These are phyloP conservation scores for Menidia beryllina DNA, from an alignment of 2,113 vertebrate species.

Conservation along the genomic window DNA sequence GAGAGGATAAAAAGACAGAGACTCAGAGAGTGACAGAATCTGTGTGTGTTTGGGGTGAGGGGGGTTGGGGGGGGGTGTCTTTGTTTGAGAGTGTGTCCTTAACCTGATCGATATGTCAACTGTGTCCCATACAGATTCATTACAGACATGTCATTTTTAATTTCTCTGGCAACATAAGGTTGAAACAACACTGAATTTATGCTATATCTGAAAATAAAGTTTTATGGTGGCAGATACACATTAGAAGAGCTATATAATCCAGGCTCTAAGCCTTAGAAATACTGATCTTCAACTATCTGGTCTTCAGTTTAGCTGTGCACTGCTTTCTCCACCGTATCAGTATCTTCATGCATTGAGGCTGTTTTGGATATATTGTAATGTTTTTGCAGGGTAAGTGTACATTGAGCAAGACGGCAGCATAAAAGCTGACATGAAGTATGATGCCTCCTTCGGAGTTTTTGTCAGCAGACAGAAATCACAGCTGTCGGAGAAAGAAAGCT, in stretches of 20 bases:
- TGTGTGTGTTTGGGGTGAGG: slow-evolving; percentile 17
- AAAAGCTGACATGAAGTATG: slow-evolving; percentile 66
- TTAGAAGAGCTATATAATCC: background rate
- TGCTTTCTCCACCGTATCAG: slow-evolving; percentile 12
- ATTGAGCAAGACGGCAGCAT: slow-evolving; percentile 45
- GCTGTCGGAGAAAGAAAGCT: slow-evolving; percentile 80
- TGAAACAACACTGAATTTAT: background rate
- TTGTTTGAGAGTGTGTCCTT: slow-evolving; percentile 31
- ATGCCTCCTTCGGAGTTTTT: slow-evolving; percentile 71
- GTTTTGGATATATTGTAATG: slow-evolving; percentile 30
- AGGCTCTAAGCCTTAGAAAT: background rate
- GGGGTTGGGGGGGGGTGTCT: background rate
- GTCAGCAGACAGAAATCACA: slow-evolving; percentile 75
- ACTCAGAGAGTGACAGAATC: slow-evolving; percentile 25
- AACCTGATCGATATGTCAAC: slow-evolving; percentile 50
- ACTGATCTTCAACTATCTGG: background rate
- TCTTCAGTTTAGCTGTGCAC: background rate
- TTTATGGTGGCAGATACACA: background rate
- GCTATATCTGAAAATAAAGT: background rate
- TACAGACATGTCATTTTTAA: slow-evolving; percentile 2
- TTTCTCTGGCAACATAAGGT: background rate
- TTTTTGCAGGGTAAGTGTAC: slow-evolving; percentile 19
- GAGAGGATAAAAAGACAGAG: slow-evolving; percentile 41
- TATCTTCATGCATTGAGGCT: slow-evolving; percentile 3
- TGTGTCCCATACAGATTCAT: slow-evolving; percentile 9